Conservation (phyloP, 64 coral and sea anemone species). For the Astreopora myriophthalma region DNA sequence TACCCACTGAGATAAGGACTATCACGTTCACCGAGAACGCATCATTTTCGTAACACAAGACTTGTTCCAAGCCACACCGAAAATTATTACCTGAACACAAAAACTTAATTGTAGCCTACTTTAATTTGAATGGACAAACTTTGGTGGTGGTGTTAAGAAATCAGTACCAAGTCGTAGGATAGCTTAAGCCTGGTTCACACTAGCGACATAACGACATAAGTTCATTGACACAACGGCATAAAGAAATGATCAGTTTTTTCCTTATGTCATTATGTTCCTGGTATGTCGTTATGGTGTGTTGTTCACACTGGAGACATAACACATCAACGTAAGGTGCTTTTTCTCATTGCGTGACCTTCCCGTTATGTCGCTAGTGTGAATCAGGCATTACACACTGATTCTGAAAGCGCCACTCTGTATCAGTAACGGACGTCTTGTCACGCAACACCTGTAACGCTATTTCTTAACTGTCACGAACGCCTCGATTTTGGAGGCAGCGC, state of each 20-base stretch:
- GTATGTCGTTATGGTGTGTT: no score
- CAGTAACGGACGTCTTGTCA: background rate
- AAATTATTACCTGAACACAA: background rate
- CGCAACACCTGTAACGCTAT: background rate
- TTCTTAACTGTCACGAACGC: conserved; percentile 45
- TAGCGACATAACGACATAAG: no score
- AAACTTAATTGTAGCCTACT: background rate
- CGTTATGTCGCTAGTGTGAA: no score
- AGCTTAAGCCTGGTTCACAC: no score
- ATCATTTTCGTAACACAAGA: conserved; percentile 1
- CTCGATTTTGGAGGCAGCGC: conserved; percentile 79
- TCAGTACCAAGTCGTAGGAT: background rate
- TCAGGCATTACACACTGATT: background rate
- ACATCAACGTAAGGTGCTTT: no score
- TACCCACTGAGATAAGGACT: background rate
- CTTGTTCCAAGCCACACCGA: background rate
- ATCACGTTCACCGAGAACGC: conserved; percentile 26
- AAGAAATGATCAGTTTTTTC: no score
- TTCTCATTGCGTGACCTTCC: no score
- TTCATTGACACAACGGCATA: no score
- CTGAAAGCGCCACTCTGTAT: background rate
- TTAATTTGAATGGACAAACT: background rate
- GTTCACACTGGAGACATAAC: no score
- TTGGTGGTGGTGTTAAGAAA: background rate
- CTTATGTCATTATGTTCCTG: no score